Conservation (phyloP, 2,888 invertebrate genomes). For the Dioctria linearis region DNA sequence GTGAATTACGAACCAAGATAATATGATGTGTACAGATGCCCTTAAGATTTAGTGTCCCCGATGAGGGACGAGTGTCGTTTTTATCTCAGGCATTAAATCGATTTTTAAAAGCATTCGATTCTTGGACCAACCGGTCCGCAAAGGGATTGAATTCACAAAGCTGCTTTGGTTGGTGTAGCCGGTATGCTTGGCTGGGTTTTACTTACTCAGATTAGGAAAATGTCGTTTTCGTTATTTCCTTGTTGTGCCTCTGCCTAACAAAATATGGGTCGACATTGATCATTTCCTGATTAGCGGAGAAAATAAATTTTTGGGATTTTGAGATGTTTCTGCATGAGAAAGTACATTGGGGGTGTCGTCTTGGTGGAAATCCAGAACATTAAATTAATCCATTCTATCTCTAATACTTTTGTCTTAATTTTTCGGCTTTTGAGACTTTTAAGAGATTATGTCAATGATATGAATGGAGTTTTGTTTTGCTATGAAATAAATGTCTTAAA, state of each 20-base stretch:
- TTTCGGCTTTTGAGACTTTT: too few species aligned
- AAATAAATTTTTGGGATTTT: conserved; percentile 28
- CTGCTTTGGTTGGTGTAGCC: background rate
- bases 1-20: conserved; percentile 4
- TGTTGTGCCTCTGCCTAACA: conserved; percentile 7
- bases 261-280: conserved; percentile 19
- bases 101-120: conserved; percentile 5
- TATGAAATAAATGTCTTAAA: too few species aligned
- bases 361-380: background rate
- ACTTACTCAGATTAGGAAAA: conserved; percentile 26
- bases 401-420: too few species aligned
- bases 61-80: background rate
- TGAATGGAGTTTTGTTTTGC: too few species aligned
- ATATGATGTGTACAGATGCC: background rate
- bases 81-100: background rate
- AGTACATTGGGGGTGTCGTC: background rate
- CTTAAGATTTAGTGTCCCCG: background rate
- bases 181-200: background rate
- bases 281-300: conserved; percentile 28
- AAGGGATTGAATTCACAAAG: conserved; percentile 26
- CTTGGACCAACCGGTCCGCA: background rate
- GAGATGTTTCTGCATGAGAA: background rate
- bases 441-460: too few species aligned
- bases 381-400: conserved; percentile 5
- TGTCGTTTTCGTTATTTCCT: conserved; percentile 32